Evolutionary conservation across 2,888 invertebrate species (phyloP), one percentile per base, ranked within the genome.

Genomic region (Globia sparganii): DNA sequence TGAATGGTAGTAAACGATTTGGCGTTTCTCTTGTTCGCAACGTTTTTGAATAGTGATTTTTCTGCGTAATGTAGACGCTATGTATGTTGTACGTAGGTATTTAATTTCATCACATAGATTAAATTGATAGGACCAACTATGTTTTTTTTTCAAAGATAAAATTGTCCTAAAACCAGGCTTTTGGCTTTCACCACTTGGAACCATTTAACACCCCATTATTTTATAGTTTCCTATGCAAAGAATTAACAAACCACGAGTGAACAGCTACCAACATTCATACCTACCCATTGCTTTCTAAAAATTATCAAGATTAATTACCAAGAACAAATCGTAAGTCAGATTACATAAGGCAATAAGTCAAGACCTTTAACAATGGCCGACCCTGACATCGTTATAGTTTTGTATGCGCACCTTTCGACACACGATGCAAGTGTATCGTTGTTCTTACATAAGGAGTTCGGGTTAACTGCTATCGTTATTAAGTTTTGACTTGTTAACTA

Each of bases 341-440:
- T 84, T 86, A 83, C 80, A 72, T 84, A 79, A 85, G 11, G 25
- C n/a, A 70, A 72, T 64, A 72, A 80, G 74, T 75, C 67, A 77
- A 66, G 46, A 82, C 28, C 69, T 21, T 56, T 56, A 83, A 80
- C 87, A 89, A 87, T 80, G 88, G 77, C 75, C 83, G 85, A 49
- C 90, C 91, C 18, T 91, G 90, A 91, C 91, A 88, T 81, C 80
- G 88, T 82, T 90, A 86, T 71, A 81, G 80, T 87, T 89, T 84
- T 71, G 81, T 85, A 68, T 70, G 75, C 62, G 72, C 71, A 68
- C 49, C 64, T 85, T 86, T 78, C 86, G 15, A 80, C 84, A 86
- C 53, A 37, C 62, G 31, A 34, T 40, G 65, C 71, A 85, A 61
- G 53, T 80, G 75, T 84, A 78, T 68, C 77, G 34, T 13, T 34